phyloP scores from a whole-genome alignment of 2,797 vertebrate species.

The Sarcoramphus papa region DNA sequence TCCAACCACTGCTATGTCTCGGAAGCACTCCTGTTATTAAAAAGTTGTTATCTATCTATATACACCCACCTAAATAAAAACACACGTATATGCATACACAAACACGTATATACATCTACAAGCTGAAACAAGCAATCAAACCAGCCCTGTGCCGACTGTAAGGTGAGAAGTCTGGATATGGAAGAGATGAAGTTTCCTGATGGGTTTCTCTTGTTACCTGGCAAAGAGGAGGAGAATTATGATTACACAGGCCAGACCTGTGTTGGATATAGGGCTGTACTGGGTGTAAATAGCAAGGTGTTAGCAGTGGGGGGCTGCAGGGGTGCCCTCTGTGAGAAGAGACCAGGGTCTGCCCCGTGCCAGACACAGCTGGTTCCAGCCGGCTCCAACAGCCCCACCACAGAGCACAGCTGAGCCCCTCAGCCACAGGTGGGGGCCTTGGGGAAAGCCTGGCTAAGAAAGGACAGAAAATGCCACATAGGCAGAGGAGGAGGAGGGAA shows the following conservation, averaged over 20 bases:
- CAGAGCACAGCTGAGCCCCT: background rate
- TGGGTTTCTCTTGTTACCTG: background rate
- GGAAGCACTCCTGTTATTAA: background rate
- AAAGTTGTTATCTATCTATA: background rate
- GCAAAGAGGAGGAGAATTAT: background rate
- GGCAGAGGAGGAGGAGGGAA: background rate
- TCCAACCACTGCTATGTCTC: background rate
- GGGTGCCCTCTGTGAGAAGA: too few relatives aligned
- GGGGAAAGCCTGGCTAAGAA: background rate
- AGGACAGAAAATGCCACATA: background rate
- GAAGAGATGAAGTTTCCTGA: background rate
- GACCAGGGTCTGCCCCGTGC: background rate
- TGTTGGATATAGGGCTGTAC: background rate
- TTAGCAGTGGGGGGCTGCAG: too few relatives aligned
- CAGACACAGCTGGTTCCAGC: background rate
- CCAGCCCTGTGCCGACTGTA: background rate
- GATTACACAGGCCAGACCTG: background rate
- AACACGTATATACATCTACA: accelerated
- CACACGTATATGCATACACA: accelerated
- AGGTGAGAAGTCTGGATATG: background rate
- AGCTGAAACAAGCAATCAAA: background rate
- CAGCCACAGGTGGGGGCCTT: accelerated
- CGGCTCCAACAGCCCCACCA: too few relatives aligned
- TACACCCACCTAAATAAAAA: background rate
- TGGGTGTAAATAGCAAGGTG: background rate